phyloP scores from a whole-genome alignment of 2,797 vertebrate genomes.

The Rhinoraja longicauda region DNA sequence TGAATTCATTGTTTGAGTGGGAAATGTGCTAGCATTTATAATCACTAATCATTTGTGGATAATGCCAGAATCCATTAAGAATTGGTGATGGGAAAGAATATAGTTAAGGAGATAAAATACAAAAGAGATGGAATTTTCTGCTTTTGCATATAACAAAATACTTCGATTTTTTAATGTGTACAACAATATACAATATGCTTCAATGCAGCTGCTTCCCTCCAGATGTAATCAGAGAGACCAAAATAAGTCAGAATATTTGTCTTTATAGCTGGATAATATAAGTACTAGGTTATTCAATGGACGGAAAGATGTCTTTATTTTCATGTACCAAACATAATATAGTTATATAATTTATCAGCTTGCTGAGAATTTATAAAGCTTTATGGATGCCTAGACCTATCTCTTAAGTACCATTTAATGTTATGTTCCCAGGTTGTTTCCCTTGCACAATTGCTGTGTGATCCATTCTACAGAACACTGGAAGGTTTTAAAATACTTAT shows the following conservation, averaged over 20 bases:
- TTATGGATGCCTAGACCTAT: background rate
- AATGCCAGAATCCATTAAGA: background rate
- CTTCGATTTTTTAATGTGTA: background rate
- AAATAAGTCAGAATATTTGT: background rate
- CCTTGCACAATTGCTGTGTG: constrained; percentile 86
- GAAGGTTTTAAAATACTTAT: constrained; percentile 92
- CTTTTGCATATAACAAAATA: background rate
- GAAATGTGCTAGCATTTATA: background rate
- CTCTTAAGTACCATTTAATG: background rate
- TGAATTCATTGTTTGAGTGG: no score
- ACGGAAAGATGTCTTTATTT: background rate
- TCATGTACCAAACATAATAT: background rate
- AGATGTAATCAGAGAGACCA: background rate
- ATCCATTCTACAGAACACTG: constrained; percentile 92
- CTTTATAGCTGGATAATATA: background rate
- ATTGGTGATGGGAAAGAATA: background rate
- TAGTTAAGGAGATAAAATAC: background rate
- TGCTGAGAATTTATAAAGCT: background rate
- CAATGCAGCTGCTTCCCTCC: background rate
- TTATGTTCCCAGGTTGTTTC: constrained; percentile 74
- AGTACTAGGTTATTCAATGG: background rate
- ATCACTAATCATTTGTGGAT: background rate
- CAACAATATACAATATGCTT: background rate
- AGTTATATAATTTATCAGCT: background rate
- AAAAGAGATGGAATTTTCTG: background rate